A percentile compares a stretch with the other conserved stretches of the same genome.
Evolutionary conservation across 2,113 vertebrate genomes (phyloP).

Genomic region (Tichodroma muraria): DNA sequence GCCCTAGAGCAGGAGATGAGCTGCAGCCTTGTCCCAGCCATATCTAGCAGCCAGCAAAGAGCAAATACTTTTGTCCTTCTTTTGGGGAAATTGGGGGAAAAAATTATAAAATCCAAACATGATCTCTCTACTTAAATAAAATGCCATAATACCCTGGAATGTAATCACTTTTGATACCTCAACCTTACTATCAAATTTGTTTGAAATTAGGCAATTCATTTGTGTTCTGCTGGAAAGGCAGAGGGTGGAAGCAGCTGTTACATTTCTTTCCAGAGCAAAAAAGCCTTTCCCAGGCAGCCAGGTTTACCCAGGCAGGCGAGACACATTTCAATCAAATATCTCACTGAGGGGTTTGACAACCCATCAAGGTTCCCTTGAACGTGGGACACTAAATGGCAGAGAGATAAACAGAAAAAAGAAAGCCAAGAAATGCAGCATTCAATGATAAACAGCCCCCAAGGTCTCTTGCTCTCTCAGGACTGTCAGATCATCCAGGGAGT

Average conservation of each 20-base stretch:
- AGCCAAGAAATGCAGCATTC: background rate
- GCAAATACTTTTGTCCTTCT: background rate
- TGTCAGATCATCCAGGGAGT: background rate
- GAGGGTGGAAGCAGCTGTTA: background rate
- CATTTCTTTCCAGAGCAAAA: background rate
- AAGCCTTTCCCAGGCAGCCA: background rate
- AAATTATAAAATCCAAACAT: background rate
- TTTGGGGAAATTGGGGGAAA: background rate
- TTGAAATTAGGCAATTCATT: background rate
- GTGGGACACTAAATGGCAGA: background rate
- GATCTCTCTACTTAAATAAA: background rate
- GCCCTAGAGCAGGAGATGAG: background rate
- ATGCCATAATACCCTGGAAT: background rate
- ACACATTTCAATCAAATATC: background rate
- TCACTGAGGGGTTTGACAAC: background rate
- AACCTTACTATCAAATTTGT: background rate
- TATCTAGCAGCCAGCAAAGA: background rate
- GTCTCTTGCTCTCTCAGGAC: background rate
- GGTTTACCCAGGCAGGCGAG: background rate
- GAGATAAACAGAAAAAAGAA: background rate
- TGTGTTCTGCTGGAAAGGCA: background rate
- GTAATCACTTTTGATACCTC: background rate
- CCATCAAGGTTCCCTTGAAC: background rate
- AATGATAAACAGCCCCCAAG: background rate
- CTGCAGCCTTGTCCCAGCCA: background rate